Evolutionary conservation across 2,888 invertebrate genomes (phyloP).

Genomic region (Drosophila lutescens): DNA sequence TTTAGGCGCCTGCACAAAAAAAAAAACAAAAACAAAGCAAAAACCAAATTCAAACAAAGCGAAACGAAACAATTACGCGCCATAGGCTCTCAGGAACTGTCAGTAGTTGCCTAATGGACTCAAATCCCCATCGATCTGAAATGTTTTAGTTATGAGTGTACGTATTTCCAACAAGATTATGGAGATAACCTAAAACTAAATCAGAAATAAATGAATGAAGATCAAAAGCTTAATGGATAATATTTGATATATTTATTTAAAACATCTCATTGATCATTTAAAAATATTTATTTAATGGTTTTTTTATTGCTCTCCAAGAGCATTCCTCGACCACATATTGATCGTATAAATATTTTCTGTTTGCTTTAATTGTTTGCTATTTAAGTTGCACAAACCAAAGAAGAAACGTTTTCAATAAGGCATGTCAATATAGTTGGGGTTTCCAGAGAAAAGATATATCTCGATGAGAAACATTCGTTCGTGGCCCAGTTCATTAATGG

Average conservation of each 20-base stretch:
- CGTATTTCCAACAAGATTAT: neutral
- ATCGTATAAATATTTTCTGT: constrained; percentile 9
- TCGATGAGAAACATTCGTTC: constrained; percentile 11
- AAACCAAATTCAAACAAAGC: constrained; percentile 30
- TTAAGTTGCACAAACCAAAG: constrained; percentile 12
- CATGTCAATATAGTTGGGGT: neutral
- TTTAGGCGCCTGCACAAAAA: constrained; percentile 52
- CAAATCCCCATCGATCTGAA: constrained; percentile 25
- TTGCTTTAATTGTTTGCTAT: constrained; percentile 19
- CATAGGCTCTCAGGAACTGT: constrained; percentile 32
- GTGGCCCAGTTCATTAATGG: constrained; percentile 46
- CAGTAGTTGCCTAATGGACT: constrained; percentile 32
- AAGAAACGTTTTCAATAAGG: constrained; percentile 17
- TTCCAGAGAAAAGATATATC: constrained; percentile 13
- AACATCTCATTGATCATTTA: no score
- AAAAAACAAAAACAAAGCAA: constrained; percentile 50
- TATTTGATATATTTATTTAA: neutral
- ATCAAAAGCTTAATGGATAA: neutral
- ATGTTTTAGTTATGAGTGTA: constrained; percentile 4
- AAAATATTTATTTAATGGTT: constrained; percentile 8
- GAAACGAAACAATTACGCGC: constrained; percentile 37
- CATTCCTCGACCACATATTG: constrained; percentile 4
- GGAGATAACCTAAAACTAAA: neutral
- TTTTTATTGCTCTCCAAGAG: constrained; percentile 1
- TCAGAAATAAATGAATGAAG: neutral